Conservation (phyloP, 2,113 vertebrate species). For the Atractosteus spatula region DNA sequence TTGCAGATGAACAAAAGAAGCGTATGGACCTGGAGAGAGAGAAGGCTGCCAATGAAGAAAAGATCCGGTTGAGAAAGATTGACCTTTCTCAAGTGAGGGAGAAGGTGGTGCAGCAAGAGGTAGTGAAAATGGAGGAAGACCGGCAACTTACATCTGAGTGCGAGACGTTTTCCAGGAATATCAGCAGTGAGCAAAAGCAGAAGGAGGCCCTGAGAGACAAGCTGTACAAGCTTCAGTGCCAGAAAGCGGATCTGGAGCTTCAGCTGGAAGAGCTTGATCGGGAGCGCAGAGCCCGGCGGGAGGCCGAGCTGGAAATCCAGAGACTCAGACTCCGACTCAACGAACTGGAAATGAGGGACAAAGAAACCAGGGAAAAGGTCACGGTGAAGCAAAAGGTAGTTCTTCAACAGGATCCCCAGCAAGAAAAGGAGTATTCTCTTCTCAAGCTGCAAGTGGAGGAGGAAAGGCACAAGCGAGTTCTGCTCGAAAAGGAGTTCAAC, state of each 20-base stretch:
- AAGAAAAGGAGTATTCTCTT: conserved; percentile 88
- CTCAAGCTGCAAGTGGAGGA: conserved; percentile 86
- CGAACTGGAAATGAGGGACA: conserved; percentile 78
- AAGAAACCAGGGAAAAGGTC: conserved; percentile 84
- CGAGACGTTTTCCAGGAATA: conserved; percentile 71
- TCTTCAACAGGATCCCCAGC: conserved; percentile 91
- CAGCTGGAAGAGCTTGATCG: conserved; percentile 88
- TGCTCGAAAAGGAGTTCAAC: conserved; percentile 84
- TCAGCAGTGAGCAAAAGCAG: conserved; percentile 81
- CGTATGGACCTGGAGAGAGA: conserved; percentile 85
- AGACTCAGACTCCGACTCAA: conserved; percentile 74
- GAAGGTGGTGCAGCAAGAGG: conserved; percentile 86
- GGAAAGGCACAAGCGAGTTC: conserved; percentile 77
- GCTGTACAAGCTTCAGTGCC: conserved; percentile 75
- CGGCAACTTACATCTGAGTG: conserved; percentile 80
- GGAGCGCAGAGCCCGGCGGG: conserved; percentile 80
- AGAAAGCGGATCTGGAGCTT: conserved; percentile 78
- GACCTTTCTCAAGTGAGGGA: conserved; percentile 85
- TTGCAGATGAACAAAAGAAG: conserved; percentile 85
- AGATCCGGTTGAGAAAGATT: conserved; percentile 77
- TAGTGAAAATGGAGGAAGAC: conserved; percentile 86
- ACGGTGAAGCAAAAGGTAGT: conserved; percentile 93
- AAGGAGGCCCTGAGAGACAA: conserved; percentile 78
- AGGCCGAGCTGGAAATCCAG: conserved; percentile 90
- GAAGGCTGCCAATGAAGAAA: conserved; percentile 72